Percentiles rank a stretch among this genome's conserved stretches.
Conservation (phyloP, 2,113 vertebrate genomes). For the Mus spicilegus region DNA sequence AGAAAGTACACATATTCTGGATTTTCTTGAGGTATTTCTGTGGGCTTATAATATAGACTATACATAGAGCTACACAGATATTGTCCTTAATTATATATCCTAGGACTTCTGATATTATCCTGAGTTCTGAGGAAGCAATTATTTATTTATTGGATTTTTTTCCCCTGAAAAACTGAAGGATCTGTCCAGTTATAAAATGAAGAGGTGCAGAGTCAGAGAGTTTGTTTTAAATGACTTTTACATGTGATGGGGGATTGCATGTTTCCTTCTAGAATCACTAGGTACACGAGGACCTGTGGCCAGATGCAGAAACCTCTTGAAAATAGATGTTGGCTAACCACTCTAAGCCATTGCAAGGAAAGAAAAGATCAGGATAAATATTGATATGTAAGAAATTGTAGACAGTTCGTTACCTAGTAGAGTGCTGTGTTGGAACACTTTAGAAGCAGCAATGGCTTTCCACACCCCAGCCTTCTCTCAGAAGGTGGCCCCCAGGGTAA, state of each 20-base stretch:
- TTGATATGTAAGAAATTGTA: conserved; percentile 25
- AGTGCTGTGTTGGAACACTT: conserved; percentile 1
- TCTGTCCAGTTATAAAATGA: not conserved
- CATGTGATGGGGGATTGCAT: too few species aligned
- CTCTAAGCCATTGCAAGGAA: conserved; percentile 22
- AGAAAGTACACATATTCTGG: not conserved
- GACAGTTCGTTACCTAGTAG: not conserved
- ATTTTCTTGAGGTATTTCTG: not conserved
- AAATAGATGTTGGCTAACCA: conserved; percentile 14
- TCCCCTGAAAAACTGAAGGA: not conserved
- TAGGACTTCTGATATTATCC: conserved; percentile 28
- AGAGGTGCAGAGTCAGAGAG: not conserved
- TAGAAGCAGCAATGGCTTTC: not conserved
- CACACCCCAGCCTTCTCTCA: not conserved
- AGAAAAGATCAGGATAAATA: conserved; percentile 1
- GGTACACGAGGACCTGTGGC: not conserved
- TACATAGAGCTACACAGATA: not conserved
- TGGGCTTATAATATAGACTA: not conserved
- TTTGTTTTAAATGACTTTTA: not conserved
- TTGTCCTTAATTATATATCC: conserved; percentile 6
- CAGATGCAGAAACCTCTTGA: conserved; percentile 35
- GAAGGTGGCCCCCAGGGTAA: not conserved
- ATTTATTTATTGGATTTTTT: not conserved
- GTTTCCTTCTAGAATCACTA: not conserved
- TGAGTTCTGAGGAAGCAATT: not conserved